Evolutionary conservation across 2,888 invertebrate species (phyloP).

Genomic region (Cantharis lateralis): DNA sequence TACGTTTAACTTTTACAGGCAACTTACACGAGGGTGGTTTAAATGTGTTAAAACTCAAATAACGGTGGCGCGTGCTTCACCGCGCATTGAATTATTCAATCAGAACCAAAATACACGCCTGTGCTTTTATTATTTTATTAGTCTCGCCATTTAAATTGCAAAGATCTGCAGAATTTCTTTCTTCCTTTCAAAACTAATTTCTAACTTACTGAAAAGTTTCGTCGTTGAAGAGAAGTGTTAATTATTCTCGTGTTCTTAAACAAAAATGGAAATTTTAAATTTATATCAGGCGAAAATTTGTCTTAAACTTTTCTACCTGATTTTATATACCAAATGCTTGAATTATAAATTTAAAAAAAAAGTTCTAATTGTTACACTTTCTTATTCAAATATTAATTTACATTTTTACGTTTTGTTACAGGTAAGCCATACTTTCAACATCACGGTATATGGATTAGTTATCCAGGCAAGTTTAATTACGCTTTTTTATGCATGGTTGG

Average conservation of each 20-base stretch:
- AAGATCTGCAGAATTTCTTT: constrained; percentile 40
- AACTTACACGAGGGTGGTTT: constrained; percentile 33
- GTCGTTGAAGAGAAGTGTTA: constrained; percentile 44
- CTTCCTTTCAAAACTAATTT: constrained; percentile 42
- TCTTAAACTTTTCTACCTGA: constrained; percentile 16
- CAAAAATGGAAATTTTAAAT: constrained; percentile 31
- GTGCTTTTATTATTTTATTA: constrained; percentile 48
- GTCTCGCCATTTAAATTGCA: constrained; percentile 45
- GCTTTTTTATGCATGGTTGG: background rate
- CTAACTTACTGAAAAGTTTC: constrained; percentile 42
- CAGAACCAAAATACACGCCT: constrained; percentile 40
- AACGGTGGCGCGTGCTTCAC: constrained; percentile 41
- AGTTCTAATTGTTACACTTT: background rate
- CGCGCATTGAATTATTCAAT: constrained; percentile 46
- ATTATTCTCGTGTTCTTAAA: constrained; percentile 41
- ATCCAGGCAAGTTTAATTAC: background rate
- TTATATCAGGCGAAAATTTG: constrained; percentile 24
- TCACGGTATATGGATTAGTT: background rate
- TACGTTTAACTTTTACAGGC: constrained; percentile 37
- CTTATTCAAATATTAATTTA: background rate
- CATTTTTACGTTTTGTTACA: background rate
- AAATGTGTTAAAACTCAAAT: constrained; percentile 46
- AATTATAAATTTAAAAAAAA: background rate
- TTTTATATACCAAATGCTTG: constrained; percentile 7
- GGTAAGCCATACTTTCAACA: background rate